Evolutionary conservation across 2,797 vertebrate species (phyloP).

Genomic region (Clarias fuscus): DNA sequence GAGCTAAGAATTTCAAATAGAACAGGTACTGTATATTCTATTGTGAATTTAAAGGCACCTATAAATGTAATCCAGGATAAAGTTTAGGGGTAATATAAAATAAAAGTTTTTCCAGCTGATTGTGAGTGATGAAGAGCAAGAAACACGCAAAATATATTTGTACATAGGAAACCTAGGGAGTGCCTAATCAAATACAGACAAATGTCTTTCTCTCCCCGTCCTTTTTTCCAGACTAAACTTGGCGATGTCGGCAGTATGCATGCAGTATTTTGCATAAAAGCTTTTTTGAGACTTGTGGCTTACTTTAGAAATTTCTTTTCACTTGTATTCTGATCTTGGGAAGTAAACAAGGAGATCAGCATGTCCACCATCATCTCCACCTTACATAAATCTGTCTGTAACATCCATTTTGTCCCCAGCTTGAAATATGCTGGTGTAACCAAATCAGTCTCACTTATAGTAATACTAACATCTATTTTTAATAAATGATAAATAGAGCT

Average conservation of each 20-base stretch:
- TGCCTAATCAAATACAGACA: constrained; percentile 3
- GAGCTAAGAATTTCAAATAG: not conserved
- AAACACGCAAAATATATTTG: not conserved
- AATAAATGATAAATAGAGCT: not conserved
- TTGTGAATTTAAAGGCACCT: not conserved
- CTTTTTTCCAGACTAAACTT: not conserved
- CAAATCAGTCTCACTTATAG: not conserved
- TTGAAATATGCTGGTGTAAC: not conserved
- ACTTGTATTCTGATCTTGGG: not conserved
- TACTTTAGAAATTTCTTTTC: not conserved
- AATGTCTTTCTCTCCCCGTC: not conserved
- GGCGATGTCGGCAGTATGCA: not conserved
- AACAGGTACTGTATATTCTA: no score
- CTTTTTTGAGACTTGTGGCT: not conserved
- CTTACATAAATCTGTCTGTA: not conserved
- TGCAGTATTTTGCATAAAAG: constrained; percentile 10
- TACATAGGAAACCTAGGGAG: not conserved
- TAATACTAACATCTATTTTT: not conserved
- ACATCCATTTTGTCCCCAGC: not conserved
- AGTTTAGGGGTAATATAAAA: not conserved
- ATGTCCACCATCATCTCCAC: constrained; percentile 9
- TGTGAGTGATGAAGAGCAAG: not conserved
- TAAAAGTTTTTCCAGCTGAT: not conserved
- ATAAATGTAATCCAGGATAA: not conserved
- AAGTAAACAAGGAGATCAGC: not conserved